Conservation (phyloP, 2,797 vertebrate genomes). For the Poeciliopsis turneri region DNA sequence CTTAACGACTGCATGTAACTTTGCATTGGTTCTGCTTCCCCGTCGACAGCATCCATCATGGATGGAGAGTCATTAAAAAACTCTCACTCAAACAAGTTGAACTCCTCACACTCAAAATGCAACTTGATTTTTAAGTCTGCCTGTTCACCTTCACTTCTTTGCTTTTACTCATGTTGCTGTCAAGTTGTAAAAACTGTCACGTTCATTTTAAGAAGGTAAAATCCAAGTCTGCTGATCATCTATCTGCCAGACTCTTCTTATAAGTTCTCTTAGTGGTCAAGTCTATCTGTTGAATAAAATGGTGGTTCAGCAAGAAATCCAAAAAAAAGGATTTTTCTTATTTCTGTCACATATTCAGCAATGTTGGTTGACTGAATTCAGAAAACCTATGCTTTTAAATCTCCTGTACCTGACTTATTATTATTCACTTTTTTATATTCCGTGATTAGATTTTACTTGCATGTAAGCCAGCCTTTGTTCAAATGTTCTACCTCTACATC, state of each 20-base stretch:
- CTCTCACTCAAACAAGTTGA: neutral
- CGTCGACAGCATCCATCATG: neutral
- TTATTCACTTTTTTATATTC: neutral
- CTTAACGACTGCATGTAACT: neutral
- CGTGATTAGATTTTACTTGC: neutral
- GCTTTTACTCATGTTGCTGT: neutral
- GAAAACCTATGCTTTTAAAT: neutral
- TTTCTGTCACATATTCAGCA: neutral
- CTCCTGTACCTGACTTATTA: neutral
- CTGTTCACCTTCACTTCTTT: neutral
- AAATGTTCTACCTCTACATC: no score
- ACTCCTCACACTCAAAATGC: neutral
- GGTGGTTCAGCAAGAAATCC: neutral
- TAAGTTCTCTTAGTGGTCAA: neutral
- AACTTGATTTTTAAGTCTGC: neutral
- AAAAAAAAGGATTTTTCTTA: neutral
- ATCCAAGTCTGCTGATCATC: neutral
- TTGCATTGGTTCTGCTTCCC: neutral
- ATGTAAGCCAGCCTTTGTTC: neutral
- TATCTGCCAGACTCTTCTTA: neutral
- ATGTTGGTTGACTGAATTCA: neutral
- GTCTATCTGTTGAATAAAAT: neutral
- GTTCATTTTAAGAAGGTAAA: neutral
- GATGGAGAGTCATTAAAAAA: neutral
- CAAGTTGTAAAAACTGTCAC: neutral